Evolutionary conservation across 2,888 invertebrate genomes (phyloP).

Genomic region (Platycnemis pennipes): DNA sequence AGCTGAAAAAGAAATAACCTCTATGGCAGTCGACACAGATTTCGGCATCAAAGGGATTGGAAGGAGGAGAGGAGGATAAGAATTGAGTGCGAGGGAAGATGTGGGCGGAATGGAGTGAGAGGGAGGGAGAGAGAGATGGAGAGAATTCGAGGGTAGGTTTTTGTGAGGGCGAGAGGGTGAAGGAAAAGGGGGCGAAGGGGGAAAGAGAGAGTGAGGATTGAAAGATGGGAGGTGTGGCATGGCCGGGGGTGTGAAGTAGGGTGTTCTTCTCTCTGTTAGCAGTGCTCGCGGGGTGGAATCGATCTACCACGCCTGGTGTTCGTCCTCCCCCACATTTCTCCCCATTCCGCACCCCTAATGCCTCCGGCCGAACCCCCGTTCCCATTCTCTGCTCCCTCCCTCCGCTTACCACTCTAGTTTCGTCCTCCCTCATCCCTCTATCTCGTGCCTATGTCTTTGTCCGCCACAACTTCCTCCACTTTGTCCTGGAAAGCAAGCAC

Average conservation of each 20-base stretch:
- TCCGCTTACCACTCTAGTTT: background rate
- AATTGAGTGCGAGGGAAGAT: background rate
- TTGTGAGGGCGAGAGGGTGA: background rate
- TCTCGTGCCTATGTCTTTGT: background rate
- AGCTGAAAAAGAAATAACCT: background rate
- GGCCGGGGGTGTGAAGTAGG: background rate
- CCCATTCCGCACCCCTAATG: background rate
- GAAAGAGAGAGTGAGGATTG: background rate
- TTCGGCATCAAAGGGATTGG: background rate
- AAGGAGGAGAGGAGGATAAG: background rate
- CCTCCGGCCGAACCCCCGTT: background rate
- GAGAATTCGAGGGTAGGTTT: background rate
- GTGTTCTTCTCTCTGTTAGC: background rate
- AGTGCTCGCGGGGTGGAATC: constrained; percentile 21
- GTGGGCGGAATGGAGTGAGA: background rate
- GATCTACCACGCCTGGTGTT: background rate
- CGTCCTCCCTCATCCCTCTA: background rate
- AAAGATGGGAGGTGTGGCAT: background rate
- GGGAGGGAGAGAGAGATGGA: background rate
- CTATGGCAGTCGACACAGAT: background rate
- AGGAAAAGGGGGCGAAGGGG: background rate
- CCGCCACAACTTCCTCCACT: constrained; percentile 9
- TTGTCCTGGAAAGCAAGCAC: background rate
- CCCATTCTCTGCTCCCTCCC: background rate
- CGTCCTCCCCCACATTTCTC: background rate